Conservation (phyloP, 1,140 invertebrate species). For the Drosophila punjabiensis region DNA sequence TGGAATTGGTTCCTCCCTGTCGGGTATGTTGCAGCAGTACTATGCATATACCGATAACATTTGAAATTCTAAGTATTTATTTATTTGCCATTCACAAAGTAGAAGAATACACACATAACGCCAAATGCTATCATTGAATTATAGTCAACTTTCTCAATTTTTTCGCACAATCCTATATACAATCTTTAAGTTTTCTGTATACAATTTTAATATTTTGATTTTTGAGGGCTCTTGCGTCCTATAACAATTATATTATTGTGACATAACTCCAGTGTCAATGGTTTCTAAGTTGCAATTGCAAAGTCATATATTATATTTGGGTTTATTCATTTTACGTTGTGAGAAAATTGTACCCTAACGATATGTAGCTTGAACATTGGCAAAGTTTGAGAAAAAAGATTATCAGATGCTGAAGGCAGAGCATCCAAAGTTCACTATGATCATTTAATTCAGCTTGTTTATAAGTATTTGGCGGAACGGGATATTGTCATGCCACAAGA, state of each 20-base stretch:
- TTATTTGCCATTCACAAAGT: neutral
- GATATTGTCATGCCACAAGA: conserved; percentile 53
- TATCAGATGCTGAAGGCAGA: neutral
- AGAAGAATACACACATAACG: too few species aligned
- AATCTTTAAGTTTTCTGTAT: too few species aligned
- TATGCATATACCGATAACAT: neutral
- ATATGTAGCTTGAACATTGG: neutral
- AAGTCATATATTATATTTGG: neutral
- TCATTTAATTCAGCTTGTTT: conserved; percentile 33
- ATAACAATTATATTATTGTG: neutral
- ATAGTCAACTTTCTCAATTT: too few species aligned
- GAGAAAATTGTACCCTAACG: neutral
- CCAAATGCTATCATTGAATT: neutral
- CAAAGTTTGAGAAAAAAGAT: neutral
- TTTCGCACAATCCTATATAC: too few species aligned
- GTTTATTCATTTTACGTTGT: neutral
- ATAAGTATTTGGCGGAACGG: conserved; percentile 14
- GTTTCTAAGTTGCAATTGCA: too few species aligned
- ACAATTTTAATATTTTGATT: too few species aligned
- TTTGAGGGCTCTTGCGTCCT: too few species aligned
- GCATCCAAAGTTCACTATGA: neutral
- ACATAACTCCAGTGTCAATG: too few species aligned
- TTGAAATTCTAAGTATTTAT: too few species aligned
- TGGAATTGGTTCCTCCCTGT: neutral
- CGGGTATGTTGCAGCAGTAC: neutral